phyloP scores from a whole-genome alignment of 2,797 vertebrate genomes.

The Babyrousa celebensis region DNA sequence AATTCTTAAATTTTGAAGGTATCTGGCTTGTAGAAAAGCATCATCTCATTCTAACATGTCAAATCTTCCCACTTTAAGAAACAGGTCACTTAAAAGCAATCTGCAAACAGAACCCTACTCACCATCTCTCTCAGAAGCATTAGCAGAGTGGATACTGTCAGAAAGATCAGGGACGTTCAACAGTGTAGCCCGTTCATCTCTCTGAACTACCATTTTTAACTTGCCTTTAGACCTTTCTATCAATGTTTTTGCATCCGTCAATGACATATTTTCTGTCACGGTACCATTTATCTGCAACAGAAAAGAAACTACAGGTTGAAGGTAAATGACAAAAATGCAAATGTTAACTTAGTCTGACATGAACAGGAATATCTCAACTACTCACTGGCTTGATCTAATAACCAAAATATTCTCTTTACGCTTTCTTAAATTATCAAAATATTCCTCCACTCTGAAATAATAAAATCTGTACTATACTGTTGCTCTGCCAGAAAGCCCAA shows the following conservation, averaged over 20 bases:
- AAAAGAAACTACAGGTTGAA: conserved; percentile 77
- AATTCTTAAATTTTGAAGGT: conserved; percentile 48
- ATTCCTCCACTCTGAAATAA: conserved; percentile 1
- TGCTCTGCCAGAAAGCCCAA: background rate
- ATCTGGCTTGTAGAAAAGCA: conserved; percentile 31
- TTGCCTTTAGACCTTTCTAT: conserved; percentile 99
- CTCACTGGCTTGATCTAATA: background rate
- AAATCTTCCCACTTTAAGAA: background rate
- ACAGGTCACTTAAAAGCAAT: background rate
- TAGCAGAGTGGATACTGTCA: conserved; percentile 98
- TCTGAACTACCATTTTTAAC: conserved; percentile 99
- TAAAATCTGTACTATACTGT: background rate
- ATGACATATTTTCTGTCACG: conserved; percentile 99
- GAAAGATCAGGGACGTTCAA: conserved; percentile 99
- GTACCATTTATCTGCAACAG: conserved; percentile 98
- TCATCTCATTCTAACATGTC: conserved; percentile 16
- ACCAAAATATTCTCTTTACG: background rate
- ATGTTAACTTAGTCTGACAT: background rate
- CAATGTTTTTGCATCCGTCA: conserved; percentile 99
- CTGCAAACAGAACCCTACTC: conserved; percentile 82
- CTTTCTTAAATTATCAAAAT: background rate
- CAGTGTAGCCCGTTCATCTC: conserved; percentile 97
- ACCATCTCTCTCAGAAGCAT: conserved; percentile 99
- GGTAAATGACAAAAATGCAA: background rate
- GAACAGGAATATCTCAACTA: background rate